Conservation (phyloP, 2,797 vertebrate species). For the Hippopotamyrus pictus region DNA sequence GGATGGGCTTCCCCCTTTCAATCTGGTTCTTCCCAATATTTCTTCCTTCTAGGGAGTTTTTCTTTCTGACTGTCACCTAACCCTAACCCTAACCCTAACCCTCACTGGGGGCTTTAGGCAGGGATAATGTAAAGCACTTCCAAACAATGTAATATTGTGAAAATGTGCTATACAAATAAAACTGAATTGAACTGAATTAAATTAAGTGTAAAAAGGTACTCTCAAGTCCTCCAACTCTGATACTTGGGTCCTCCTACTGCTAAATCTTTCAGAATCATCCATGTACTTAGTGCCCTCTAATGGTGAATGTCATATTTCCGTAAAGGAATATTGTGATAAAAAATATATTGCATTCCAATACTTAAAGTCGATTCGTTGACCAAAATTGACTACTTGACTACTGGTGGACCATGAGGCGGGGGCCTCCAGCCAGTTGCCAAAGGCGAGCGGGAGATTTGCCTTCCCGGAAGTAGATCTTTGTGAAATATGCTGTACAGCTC, state of each 20-base stretch:
- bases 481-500: background rate
- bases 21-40: background rate
- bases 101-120: background rate
- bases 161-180: background rate
- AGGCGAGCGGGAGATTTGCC: background rate
- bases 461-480: background rate
- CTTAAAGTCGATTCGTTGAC: background rate
- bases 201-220: background rate
- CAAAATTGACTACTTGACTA: background rate
- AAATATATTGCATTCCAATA: background rate
- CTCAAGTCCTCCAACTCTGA: background rate
- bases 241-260: background rate
- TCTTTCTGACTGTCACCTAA: background rate
- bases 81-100: too few relatives aligned
- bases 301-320: constrained; percentile 34
- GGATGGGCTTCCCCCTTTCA: background rate
- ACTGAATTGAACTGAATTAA: background rate
- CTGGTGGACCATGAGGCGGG: background rate
- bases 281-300: constrained; percentile 41
- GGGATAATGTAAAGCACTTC: background rate
- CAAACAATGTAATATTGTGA: background rate
- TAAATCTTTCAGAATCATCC: background rate
- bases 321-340: background rate
- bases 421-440: background rate
- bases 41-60: background rate